A percentile compares a stretch with the other conserved stretches of the same genome.
phyloP scores from a whole-genome alignment of 2,888 invertebrate species.

The Muschampia staudingeri region DNA sequence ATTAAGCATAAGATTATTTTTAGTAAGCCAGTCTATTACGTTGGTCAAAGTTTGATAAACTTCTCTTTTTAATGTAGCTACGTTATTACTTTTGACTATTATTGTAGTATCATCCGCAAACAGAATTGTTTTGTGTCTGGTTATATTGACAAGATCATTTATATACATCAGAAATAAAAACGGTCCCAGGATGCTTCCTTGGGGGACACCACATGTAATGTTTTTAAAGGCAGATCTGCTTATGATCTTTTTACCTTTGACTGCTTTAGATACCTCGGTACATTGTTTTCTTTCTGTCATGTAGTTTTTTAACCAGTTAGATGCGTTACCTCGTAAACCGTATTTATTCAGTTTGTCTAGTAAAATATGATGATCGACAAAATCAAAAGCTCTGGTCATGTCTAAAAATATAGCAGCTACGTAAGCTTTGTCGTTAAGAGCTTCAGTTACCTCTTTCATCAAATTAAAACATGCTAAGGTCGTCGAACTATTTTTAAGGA shows the following conservation, averaged over 20 bases:
- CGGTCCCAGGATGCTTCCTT: conserved; percentile 15
- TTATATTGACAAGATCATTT: neutral
- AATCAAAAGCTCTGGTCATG: conserved; percentile 20
- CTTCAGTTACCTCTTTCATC: neutral
- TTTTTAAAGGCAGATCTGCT: neutral
- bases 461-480: conserved; percentile 15
- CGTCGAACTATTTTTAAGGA: conserved; percentile 2
- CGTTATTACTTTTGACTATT: neutral
- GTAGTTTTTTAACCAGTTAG: conserved; percentile 4
- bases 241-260: neutral
- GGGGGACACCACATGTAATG: neutral
- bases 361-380: neutral
- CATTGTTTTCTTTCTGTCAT: conserved; percentile 3
- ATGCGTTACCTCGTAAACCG: neutral
- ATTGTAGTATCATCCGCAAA: neutral
- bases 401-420: conserved; percentile 24
- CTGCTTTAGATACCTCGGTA: neutral
- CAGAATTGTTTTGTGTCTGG: neutral
- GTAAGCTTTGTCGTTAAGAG: neutral
- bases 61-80: neutral
- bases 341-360: neutral
- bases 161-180: conserved; percentile 3
- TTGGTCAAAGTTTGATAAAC: neutral
- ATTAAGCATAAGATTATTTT: neutral
- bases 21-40: neutral